Evolutionary conservation across 1,140 invertebrate genomes (phyloP), one percentile per base, ranked within the genome.

Genomic region (Diuraphis noxia): DNA sequence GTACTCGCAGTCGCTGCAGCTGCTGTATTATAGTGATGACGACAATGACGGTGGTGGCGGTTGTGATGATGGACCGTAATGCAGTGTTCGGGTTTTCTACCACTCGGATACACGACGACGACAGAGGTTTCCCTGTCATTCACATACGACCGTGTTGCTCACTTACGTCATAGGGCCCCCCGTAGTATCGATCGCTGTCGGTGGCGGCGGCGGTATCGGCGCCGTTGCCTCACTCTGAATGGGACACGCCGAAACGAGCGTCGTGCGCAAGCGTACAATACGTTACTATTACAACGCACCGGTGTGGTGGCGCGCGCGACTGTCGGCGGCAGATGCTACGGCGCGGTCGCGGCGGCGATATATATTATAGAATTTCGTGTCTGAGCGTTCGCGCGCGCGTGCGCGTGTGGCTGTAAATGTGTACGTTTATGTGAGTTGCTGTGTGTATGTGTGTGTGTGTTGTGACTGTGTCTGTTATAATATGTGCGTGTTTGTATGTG

Each of bases 121-220:
- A 87, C 36, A n/a, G 79, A 38, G 40, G 81, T 79, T 81, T 81
- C 40, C 41, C 63, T 49, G 88, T 90, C 88, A 90, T 90, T 90
- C 88, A 90, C 88, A 79, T 43, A 91, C 46, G 63, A 92, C 63
- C 88, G 87, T 92, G 89, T 91, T 91, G 89, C 89, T 90, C 88
- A 49, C 88, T 90, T 90, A 90, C 88, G 88, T 90, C 88, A 90
- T 90, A 90, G 72, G 88, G 63, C 63, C 88, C 88, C 88, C 88
- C 85, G 46, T 13, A 81, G 88, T 81, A 90, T 81, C 88, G 88
- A 81, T 81, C 88, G 41, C 6, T n/a, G 56, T n/a, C n/a, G 40
- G 63, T 34, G 41, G 56, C 25, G 38, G 72, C 52, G 52, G 52
- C 36, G 36, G 52, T 88, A 38, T 41, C 81, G 79, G 79, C 84